Evolutionary conservation across 2,113 vertebrate genomes (phyloP), one percentile per base, ranked within the genome.

Genomic region (Tenebrosternarchus preto): DNA sequence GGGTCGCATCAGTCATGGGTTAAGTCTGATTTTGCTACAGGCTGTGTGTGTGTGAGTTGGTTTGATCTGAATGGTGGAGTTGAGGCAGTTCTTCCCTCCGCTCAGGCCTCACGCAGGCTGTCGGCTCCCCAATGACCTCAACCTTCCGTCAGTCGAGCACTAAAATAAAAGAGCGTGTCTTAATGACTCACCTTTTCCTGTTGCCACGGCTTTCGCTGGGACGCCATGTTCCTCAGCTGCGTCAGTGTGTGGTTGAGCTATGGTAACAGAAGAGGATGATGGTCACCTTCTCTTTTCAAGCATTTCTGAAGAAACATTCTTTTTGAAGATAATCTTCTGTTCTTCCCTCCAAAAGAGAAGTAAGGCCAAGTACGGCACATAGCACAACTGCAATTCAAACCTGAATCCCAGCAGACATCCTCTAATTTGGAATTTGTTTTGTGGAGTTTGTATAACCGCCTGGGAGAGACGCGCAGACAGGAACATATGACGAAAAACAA

Each of bases 151-250:
- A 84, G 67, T 61, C 59, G 8, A 63, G 57, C 53, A 29, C 56
- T 55, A 31, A 78, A 84, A 81, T 74, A 75, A 59, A 61, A 22
- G 39, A 20, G 50, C 77, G 79, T 78, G 79, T 81, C 72, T 73
- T n/a, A 77, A 71, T 84, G 83, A 81, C 75, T 81, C 83, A 81
- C 71, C 70, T 74, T 84, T 84, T 73, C 50, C 79, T 67, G 60
- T 75, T 61, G 50, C 43, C 53, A 46, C 66, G 53, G 71, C 20
- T 68, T 80, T 77, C 77, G 67, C 31, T 80, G 73, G 68, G 67
- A 84, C 78, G 61, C 63, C 75, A 25, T 39, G 53, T 68, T 59
- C 29, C 24, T 76, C 50, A 8, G 74, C 33, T 67, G 69, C 78
- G 55, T 77, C 79, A 68, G 55, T 3, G 6, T 73, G 66, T 17